Evolutionary conservation across 2,888 invertebrate genomes (phyloP), one percentile per base, ranked within the genome.

Genomic region (Incurvaria masculella): DNA sequence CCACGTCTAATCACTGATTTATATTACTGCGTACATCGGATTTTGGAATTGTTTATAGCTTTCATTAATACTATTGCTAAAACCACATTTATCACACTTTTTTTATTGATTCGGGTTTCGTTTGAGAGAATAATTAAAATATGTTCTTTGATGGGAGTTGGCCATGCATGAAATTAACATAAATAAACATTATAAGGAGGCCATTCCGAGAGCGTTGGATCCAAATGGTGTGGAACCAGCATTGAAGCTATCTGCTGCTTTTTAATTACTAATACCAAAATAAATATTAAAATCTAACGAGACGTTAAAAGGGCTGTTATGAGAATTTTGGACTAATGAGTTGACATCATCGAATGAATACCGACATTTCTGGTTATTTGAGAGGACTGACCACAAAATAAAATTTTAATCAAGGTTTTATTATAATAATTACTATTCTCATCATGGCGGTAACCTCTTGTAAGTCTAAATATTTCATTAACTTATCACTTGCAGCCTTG

Each of bases 141-240:
- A 55, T 50, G 61, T 55, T 57, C 58, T 58, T 58, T 61, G 60
- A 65, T 68, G 68, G 68, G 68, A 66, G 63, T 64, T 63, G 33
- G 6, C 14, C 60, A 66, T 66, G 65, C 64, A 69, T 69, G 68
- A 67, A 66, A 66, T 68, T 53, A 62, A 60, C 65, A 65, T 68
- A 65, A 69, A 65, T 64, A 63, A 33, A 33, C 14, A 33, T 33
- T 33, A 14, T 33, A 33, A 33, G 33, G 14, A 6, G 33, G 14
- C 33, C n/a, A n/a, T n/a, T n/a, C n/a, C n/a, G n/a, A n/a, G n/a
- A n/a, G 8, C 33, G 33, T 14, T 11, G 33, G 4, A 14, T n/a
- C 14, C 33, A 33, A 33, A 33, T 33, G 14, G 33, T 14, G 33
- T n/a, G 14, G 33, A 33, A 33, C 33, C 11, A 33, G 4, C 33